A percentile compares a stretch with the other conserved stretches of the same genome.
phyloP scores from a whole-genome alignment of 2,797 vertebrate species.

The Darevskia mixta region DNA sequence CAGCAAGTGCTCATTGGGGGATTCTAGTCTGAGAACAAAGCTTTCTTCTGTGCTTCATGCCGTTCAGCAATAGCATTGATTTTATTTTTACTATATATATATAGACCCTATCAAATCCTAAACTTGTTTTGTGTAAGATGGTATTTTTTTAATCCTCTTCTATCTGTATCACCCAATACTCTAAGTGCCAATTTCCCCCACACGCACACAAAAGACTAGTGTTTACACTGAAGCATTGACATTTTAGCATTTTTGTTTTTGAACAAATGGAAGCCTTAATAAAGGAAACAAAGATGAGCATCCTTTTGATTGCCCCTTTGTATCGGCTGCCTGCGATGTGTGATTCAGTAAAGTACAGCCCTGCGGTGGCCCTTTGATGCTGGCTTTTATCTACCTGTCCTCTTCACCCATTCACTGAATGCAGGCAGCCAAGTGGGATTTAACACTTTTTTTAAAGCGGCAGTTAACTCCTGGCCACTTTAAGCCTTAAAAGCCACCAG shows the following conservation, averaged over 20 bases:
- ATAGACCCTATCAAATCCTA: slow-evolving; percentile 35
- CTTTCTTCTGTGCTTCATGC: background rate
- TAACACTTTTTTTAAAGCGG: slow-evolving; percentile 33
- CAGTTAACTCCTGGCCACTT: slow-evolving; percentile 49
- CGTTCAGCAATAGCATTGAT: slow-evolving; percentile 9
- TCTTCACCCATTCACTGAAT: slow-evolving; percentile 33
- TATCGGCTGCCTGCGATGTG: slow-evolving; percentile 39
- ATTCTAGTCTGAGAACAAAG: slow-evolving; percentile 34
- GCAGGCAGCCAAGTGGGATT: slow-evolving; percentile 37
- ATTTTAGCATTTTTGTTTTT: slow-evolving; percentile 44
- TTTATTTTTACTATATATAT: slow-evolving; percentile 6
- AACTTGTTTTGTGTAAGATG: background rate
- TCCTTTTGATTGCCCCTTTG: slow-evolving; percentile 42
- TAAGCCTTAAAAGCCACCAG: slow-evolving; percentile 48
- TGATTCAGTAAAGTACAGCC: slow-evolving; percentile 37
- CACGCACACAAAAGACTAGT: background rate
- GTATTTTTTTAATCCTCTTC: slow-evolving; percentile 28
- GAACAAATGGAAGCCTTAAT: slow-evolving; percentile 41
- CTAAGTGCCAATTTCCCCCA: background rate
- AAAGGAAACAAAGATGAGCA: slow-evolving; percentile 31
- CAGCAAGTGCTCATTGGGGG: slow-evolving; percentile 24
- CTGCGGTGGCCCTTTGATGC: slow-evolving; percentile 11
- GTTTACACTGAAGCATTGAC: slow-evolving; percentile 1
- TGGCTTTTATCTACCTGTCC: slow-evolving; percentile 38
- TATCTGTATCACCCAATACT: slow-evolving; percentile 27